Base-by-base conservation (phyloP, 2,888 invertebrate species). In the Chrysotoxum bicinctum region DNA sequence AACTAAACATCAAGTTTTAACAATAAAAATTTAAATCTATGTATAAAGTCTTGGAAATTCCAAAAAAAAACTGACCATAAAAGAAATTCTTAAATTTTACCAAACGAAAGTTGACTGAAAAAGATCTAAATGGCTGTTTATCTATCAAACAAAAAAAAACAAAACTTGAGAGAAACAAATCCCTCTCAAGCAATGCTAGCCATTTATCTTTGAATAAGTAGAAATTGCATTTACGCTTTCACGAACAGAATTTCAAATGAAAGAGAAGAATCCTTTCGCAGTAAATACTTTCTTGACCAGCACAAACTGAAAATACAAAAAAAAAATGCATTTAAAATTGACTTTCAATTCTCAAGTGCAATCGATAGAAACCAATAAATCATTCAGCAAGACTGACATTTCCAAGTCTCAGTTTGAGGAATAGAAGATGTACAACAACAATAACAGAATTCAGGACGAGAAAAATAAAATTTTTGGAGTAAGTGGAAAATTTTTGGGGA, bases 291-390 rank as follows among this genome's bases (percentile, higher is more conserved):
- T 58, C 58, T 58, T 58, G 58, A 58, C 58, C 58, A 37, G 3
- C 58, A 58, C 14, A 16, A 23, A 23, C n/a, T n/a, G 5, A 10
- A 40, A n/a, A 1, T 1, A 14, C 16, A 12, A 2, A 8, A 30
- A 12, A 60, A 21, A 48, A 64, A 37, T 21, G 21, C 58, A 58
- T 64, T 64, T 60, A 52, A 62, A 82, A 82, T 82, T 77, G 82
- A 82, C 58, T 82, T 82, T 58, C 72, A 58, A 82, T 82, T 54
- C 66, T 32, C 66, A 73, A 77, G 60, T 73, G 60, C 37, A 73
- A 73, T 82, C 82, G 77, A 82, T 82, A 52, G 40, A 73, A 77
- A 73, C 77, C 62, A 82, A 77, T 82, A 77, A 73, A 82, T 82
- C 77, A 73, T 82, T 82, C 68, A 64, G 16, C 10, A 26, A 60